Base-by-base conservation (phyloP, 2,113 vertebrate species). In the Cygnus buccinator region DNA sequence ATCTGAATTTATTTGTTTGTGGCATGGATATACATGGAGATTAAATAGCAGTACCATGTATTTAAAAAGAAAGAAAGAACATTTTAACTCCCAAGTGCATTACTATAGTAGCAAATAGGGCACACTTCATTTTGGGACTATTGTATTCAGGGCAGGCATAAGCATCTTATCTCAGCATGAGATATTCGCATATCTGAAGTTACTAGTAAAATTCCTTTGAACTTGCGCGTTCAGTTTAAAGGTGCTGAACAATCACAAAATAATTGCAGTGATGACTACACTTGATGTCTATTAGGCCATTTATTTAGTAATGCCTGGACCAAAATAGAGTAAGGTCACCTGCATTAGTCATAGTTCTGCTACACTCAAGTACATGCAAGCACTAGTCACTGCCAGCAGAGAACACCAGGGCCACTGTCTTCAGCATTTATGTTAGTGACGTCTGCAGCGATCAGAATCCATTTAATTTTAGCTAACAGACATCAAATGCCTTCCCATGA, bases 301-400 rank as follows among this genome's bases (percentile, higher is more conserved):
- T 96, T 93, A 95, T 94, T 96, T 55, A 94, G 54, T 31, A 94
- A 73, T 29, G 25, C 77, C 80, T 81, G 63, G 58, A 76, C 58
- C 92, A 85, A 91, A 94, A 65, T 15, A 65, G 80, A 82, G 20
- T 41, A 72, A 71, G 81, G 62, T 83, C 79, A 96, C 58, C 50
- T 84, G 65, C 86, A 50, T 93, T 19, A 75, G 66, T 84, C 54
- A 41, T 15, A 62, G 73, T 43, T 79, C 70, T 94, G 73, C 80
- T 87, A 50, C 73, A 67, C 46, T 54, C 44, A 70, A 66, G 74
- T 35, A 33, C 2, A 11, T 54, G 21, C 4, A 44, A 92, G 80
- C 76, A 59, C 55, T 13, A 89, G 58, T 50, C 41, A 55, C 1
- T 23, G 67, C 76, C 86, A 91, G 71, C 23, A 41, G 41, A 46